Conservation (phyloP, 2,888 invertebrate species). For the Drosophila crucigera region DNA sequence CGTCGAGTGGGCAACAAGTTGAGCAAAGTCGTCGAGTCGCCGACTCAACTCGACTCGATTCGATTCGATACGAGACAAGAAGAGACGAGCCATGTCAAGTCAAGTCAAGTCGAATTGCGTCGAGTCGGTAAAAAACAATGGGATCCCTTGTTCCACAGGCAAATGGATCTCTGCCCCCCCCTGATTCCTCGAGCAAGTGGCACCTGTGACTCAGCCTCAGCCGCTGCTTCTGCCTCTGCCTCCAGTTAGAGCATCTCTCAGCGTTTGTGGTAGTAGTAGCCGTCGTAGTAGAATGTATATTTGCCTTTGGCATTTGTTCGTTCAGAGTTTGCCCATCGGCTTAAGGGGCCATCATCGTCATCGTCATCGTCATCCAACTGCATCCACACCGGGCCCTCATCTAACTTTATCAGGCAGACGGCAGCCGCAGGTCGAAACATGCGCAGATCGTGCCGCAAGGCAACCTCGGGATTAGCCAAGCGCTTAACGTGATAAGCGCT, state of each 20-base stretch:
- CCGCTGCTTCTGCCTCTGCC: not conserved
- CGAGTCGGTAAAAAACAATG: conserved; percentile 60
- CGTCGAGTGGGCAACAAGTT: conserved; percentile 66
- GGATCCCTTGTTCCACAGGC: conserved; percentile 10
- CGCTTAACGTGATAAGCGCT: conserved; percentile 60
- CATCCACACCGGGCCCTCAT: conserved; percentile 1
- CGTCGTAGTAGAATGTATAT: conserved; percentile 38
- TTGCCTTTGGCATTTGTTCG: conserved; percentile 68
- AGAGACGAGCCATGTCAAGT: conserved; percentile 1
- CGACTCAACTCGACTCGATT: conserved; percentile 20
- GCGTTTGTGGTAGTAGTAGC: not conserved
- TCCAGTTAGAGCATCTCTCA: conserved; percentile 10
- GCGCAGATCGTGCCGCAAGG: conserved; percentile 45
- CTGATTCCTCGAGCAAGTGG: conserved; percentile 39
- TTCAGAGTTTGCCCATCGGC: conserved; percentile 53
- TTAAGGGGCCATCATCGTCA: conserved; percentile 43
- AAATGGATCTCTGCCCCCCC: conserved; percentile 31
- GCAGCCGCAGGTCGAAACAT: conserved; percentile 43
- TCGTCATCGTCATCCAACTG: conserved; percentile 3
- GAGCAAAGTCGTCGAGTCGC: conserved; percentile 12
- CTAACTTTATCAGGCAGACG: conserved; percentile 3
- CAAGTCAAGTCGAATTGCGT: conserved; percentile 5
- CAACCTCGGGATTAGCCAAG: conserved; percentile 37
- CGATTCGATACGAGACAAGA: not conserved
- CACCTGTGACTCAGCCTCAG: conserved; percentile 34